Percentiles rank a stretch among this genome's conserved stretches.
These are phyloP conservation scores for Trichopria drosophilae DNA, from an alignment of 2,888 invertebrate species.

Conservation along the genomic window DNA sequence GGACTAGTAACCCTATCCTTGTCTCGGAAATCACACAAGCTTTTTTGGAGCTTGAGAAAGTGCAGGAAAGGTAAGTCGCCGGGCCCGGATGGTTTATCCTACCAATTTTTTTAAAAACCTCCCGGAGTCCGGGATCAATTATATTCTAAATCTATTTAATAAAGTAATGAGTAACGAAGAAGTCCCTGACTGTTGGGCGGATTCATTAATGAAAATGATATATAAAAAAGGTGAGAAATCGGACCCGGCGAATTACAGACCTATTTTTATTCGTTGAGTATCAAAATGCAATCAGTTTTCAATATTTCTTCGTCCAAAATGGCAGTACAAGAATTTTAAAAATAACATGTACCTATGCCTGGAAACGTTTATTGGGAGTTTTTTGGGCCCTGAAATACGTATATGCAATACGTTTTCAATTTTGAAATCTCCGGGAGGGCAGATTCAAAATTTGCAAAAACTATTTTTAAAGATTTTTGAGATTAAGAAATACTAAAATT, in stretches of 20 bases:
- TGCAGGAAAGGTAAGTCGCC: constrained; percentile 5
- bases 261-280: too few relatives aligned
- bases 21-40: background rate
- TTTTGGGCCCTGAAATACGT: too few relatives aligned
- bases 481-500: too few relatives aligned
- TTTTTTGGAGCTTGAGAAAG: background rate
- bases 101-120: constrained; percentile 17
- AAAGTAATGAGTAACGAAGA: background rate
- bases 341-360: too few relatives aligned
- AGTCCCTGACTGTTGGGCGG: constrained; percentile 10
- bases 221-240: constrained; percentile 12
- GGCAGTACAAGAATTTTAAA: too few relatives aligned
- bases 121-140: constrained; percentile 6
- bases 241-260: constrained; percentile 12
- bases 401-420: too few relatives aligned
- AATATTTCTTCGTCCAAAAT: too few relatives aligned
- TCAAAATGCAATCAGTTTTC: too few relatives aligned
- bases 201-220: constrained; percentile 1
- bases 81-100: constrained; percentile 9
- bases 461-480: too few relatives aligned
- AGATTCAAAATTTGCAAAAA: too few relatives aligned
- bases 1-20: background rate
- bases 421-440: too few relatives aligned
- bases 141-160: constrained; percentile 9
- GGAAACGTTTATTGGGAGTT: too few relatives aligned